These are phyloP conservation scores for Galaxias olidus DNA, from an alignment of 2,797 vertebrate species.

Conservation along the genomic window DNA sequence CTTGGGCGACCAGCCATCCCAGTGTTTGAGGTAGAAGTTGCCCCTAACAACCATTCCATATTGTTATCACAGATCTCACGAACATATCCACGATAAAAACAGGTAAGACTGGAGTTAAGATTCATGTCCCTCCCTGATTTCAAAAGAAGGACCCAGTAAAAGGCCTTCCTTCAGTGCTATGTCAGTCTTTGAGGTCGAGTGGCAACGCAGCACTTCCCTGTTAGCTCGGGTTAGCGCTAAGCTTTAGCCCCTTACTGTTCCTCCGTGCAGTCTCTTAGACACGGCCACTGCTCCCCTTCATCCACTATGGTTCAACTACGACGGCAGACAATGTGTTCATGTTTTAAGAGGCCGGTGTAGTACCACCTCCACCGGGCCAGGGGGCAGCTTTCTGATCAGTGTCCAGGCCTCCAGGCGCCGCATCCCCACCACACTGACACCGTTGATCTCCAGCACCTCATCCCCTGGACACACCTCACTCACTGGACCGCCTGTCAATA, in stretches of 20 bases:
- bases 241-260: background rate
- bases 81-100: background rate
- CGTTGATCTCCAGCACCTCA: slow-evolving; percentile 71
- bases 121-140: no score
- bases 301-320: background rate
- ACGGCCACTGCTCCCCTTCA: background rate
- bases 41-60: slow-evolving; percentile 7
- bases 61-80: background rate
- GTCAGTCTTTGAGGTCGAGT: slow-evolving; percentile 5
- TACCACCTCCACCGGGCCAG: slow-evolving; percentile 74
- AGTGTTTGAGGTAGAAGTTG: slow-evolving; percentile 56
- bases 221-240: background rate
- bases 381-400: slow-evolving; percentile 71
- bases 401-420: slow-evolving; percentile 79
- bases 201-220: background rate
- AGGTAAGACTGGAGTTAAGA: background rate
- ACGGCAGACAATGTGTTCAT: slow-evolving; percentile 22
- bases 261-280: background rate
- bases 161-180: slow-evolving; percentile 9
- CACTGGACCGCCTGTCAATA: slow-evolving; percentile 67
- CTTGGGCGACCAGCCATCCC: background rate
- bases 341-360: slow-evolving; percentile 57
- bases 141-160: no score
- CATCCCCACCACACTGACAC: slow-evolving; percentile 64
- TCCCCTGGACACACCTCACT: slow-evolving; percentile 73